Evolutionary conservation across 1,140 invertebrate genomes (phyloP), one percentile per base, ranked within the genome.

Genomic region (Amyelois transitella): DNA sequence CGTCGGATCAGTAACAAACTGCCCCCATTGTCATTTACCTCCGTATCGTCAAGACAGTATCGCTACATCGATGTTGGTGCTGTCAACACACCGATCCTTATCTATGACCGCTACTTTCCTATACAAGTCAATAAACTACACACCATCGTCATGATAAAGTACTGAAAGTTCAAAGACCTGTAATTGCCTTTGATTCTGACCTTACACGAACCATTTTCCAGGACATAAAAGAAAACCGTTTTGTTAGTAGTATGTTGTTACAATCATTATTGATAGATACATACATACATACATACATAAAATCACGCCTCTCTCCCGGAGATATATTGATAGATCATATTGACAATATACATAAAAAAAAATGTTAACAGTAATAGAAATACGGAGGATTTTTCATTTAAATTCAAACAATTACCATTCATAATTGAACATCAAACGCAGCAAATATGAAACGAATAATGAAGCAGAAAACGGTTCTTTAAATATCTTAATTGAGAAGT

Each of bases 401-500:
- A n/a, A n/a, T n/a, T n/a, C n/a, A n/a, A n/a, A n/a, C n/a, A n/a
- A n/a, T n/a, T n/a, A n/a, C n/a, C n/a, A n/a, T n/a, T n/a, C n/a
- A n/a, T n/a, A n/a, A n/a, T n/a, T n/a, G n/a, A n/a, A n/a, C n/a
- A n/a, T n/a, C n/a, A n/a, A n/a, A n/a, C n/a, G n/a, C n/a, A n/a
- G n/a, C n/a, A n/a, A n/a, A n/a, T n/a, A n/a, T n/a, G n/a, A n/a
- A n/a, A n/a, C n/a, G n/a, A n/a, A n/a, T n/a, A n/a, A n/a, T n/a
- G n/a, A n/a, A n/a, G n/a, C n/a, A 8, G 22, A 24, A 24, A 8
- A 8, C 22, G 25, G 12, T 28, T 8, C n/a, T 14, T 38, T 2
- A 38, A 38, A 38, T 4, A 47, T 18, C 48, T 48, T 60, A 62
- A 66, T 62, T 54, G 52, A 62, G 52, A 62, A 22, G 55, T 53